Conservation (phyloP, 2,113 vertebrate species). For the Mobula birostris region DNA sequence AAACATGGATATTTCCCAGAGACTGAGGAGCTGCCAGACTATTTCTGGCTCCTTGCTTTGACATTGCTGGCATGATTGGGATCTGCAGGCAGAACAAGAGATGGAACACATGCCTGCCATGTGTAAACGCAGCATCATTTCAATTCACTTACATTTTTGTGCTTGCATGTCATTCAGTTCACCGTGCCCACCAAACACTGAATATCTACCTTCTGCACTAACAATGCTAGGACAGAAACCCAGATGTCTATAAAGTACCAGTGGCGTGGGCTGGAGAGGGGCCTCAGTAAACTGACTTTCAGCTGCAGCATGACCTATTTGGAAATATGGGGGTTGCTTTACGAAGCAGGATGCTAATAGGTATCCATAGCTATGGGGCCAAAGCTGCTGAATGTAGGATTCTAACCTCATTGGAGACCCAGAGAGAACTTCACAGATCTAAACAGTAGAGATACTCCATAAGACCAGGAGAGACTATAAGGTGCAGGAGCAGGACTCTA, state of each 20-base stretch:
- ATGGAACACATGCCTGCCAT: slow-evolving; percentile 30
- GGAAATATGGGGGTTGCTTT: no score
- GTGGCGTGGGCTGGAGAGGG: no score
- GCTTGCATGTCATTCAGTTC: background rate
- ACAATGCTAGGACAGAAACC: background rate
- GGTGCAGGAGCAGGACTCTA: no score
- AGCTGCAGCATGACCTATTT: background rate
- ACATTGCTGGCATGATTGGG: slow-evolving; percentile 19
- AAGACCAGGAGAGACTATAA: no score
- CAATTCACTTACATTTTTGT: background rate
- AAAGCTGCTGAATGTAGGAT: background rate
- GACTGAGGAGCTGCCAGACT: background rate
- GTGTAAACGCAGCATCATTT: slow-evolving; percentile 8
- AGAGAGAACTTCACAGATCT: background rate
- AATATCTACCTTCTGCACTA: background rate
- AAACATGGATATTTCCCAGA: slow-evolving; percentile 33
- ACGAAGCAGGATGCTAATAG: background rate
- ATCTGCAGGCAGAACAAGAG: background rate
- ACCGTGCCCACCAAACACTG: background rate
- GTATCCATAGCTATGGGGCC: background rate
- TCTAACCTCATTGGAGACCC: background rate
- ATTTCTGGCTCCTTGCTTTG: slow-evolving; percentile 17
- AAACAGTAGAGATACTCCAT: background rate
- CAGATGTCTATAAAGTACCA: background rate
- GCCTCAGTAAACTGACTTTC: background rate